phyloP scores from a whole-genome alignment of 2,888 invertebrate genomes.

The Agrilus mali region DNA sequence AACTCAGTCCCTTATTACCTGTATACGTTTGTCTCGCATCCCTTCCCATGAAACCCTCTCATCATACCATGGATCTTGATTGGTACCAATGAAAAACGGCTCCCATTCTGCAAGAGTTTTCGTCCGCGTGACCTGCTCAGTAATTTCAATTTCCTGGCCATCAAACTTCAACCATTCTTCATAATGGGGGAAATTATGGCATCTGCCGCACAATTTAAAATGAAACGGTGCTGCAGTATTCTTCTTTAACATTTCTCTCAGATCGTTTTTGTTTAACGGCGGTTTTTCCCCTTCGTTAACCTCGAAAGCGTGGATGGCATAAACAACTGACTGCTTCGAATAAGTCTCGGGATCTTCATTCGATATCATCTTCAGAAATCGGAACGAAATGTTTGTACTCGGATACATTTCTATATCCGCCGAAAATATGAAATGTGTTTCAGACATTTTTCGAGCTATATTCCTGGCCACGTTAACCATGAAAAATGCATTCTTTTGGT shows the following conservation, averaged over 20 bases:
- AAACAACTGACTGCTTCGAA: slow-evolving; percentile 4
- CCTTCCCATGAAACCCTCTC: slow-evolving; percentile 83
- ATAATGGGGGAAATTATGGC: slow-evolving; percentile 68
- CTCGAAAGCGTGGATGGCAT: slow-evolving; percentile 10
- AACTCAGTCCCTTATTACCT: too few relatives aligned
- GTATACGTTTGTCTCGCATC: slow-evolving; percentile 81
- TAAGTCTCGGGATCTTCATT: neutral
- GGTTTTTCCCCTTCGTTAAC: slow-evolving; percentile 1
- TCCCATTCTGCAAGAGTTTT: slow-evolving; percentile 50
- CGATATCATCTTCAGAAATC: slow-evolving; percentile 8
- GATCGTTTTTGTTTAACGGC: slow-evolving; percentile 6
- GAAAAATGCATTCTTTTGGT: slow-evolving; percentile 5
- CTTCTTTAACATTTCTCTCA: slow-evolving; percentile 46
- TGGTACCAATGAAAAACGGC: slow-evolving; percentile 80
- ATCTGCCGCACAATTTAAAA: slow-evolving; percentile 67
- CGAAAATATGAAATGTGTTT: slow-evolving; percentile 11
- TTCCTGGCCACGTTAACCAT: slow-evolving; percentile 13
- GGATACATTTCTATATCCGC: slow-evolving; percentile 14
- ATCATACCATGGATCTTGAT: slow-evolving; percentile 69
- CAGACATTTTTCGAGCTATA: slow-evolving; percentile 9
- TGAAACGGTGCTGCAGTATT: slow-evolving; percentile 76
- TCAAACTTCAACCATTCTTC: slow-evolving; percentile 65
- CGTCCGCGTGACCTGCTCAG: slow-evolving; percentile 22
- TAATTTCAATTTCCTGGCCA: slow-evolving; percentile 55
- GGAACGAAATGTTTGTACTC: slow-evolving; percentile 5